Conservation (phyloP, 1,140 invertebrate genomes). For the Ridgeia piscesae region DNA sequence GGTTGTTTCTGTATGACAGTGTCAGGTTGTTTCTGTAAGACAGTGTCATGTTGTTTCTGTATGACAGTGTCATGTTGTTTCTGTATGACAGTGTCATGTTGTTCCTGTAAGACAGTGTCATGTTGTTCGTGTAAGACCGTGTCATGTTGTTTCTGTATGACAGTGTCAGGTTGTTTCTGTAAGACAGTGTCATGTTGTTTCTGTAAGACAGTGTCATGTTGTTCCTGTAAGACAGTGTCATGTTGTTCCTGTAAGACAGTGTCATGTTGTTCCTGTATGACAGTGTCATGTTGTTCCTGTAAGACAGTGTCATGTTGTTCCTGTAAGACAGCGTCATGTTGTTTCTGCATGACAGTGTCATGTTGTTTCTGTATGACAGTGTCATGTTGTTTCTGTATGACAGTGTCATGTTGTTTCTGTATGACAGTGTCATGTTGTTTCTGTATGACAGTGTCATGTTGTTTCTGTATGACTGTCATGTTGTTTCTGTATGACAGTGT, state of each 20-base stretch:
- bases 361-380: conserved; percentile 7
- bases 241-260: neutral
- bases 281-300: neutral
- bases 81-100: neutral
- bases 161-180: neutral
- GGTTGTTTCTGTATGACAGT: conserved; percentile 7
- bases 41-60: neutral
- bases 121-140: neutral
- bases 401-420: neutral
- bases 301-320: neutral
- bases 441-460: neutral
- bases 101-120: neutral
- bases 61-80: conserved; percentile 2
- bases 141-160: neutral
- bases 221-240: neutral
- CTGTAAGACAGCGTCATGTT: neutral
- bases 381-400: neutral
- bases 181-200: conserved; percentile 1
- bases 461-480: neutral
- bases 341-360: neutral
- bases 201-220: neutral
- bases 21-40: neutral
- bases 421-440: conserved; percentile 2
- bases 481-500: conserved; percentile 7
- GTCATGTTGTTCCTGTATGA: neutral